Conservation (phyloP, 2,113 vertebrate genomes). For the Agelaius tricolor region DNA sequence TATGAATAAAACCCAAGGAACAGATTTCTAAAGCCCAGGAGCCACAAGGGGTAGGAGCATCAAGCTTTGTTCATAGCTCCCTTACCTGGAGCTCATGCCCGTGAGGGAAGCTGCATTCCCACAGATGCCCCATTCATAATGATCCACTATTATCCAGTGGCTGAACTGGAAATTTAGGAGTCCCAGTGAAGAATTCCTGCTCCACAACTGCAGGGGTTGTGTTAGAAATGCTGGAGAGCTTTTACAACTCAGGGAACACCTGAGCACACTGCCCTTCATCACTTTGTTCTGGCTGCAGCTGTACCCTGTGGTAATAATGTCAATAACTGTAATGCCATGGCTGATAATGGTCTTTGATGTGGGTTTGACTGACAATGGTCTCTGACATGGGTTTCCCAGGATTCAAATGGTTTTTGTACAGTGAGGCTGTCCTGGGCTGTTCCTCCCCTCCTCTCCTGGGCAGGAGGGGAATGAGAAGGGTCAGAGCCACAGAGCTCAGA, state of each 20-base stretch:
- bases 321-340: neutral
- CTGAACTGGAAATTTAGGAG: neutral
- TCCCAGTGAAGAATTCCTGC: neutral
- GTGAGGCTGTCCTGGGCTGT: neutral
- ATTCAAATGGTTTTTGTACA: accelerated
- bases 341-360: neutral
- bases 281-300: neutral
- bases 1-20: neutral
- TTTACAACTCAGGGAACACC: neutral
- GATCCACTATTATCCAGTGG: neutral
- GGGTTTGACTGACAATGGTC: neutral
- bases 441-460: neutral
- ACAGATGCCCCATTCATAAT: neutral
- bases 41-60: neutral
- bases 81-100: neutral
- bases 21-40: slow-evolving; percentile 4
- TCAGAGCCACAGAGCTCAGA: neutral
- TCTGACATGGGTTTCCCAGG: neutral
- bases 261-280: neutral
- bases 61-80: neutral
- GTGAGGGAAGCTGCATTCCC: neutral
- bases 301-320: accelerated
- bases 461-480: neutral
- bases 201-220: neutral
- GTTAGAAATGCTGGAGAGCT: neutral